A percentile compares a stretch with the other conserved stretches of the same genome.
Conservation (phyloP, 2,888 invertebrate species). For the Biston betularia region DNA sequence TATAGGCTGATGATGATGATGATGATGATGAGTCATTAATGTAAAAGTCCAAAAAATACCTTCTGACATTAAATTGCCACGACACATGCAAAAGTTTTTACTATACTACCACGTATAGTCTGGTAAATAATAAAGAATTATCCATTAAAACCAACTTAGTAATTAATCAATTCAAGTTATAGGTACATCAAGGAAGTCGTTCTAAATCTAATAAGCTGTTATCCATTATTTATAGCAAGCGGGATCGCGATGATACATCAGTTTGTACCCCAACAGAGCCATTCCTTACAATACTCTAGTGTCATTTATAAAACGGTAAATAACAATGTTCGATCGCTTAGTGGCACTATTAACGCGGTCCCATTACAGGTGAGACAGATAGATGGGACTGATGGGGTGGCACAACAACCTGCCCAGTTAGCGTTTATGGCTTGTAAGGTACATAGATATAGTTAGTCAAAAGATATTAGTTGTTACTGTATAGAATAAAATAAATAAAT, state of each 20-base stretch:
- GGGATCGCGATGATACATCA: conserved; percentile 7
- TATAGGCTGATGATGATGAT: no score
- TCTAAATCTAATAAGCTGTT: not conserved
- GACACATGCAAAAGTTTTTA: no score
- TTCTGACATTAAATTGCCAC: no score
- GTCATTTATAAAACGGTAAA: conserved; percentile 44
- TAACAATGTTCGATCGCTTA: conserved; percentile 43
- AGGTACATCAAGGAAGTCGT: not conserved
- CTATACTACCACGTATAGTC: not conserved
- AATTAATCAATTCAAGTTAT: conserved; percentile 1
- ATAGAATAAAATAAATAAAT: no score
- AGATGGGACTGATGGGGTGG: conserved; percentile 9
- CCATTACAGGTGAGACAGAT: conserved; percentile 33
- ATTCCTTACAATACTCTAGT: conserved; percentile 18
- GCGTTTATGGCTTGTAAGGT: conserved; percentile 4
- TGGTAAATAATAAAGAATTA: not conserved
- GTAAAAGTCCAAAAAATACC: no score
- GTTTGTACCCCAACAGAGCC: conserved; percentile 5
- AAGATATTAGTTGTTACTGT: no score
- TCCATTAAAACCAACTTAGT: not conserved
- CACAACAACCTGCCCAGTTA: not conserved
- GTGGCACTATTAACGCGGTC: conserved; percentile 41
- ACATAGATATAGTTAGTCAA: no score
- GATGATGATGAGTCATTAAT: no score
- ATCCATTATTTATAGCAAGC: not conserved